A percentile compares a stretch with the other conserved stretches of the same genome.
These are phyloP conservation scores for Lanius collurio DNA, from an alignment of 2,113 vertebrate species.

Conservation along the genomic window DNA sequence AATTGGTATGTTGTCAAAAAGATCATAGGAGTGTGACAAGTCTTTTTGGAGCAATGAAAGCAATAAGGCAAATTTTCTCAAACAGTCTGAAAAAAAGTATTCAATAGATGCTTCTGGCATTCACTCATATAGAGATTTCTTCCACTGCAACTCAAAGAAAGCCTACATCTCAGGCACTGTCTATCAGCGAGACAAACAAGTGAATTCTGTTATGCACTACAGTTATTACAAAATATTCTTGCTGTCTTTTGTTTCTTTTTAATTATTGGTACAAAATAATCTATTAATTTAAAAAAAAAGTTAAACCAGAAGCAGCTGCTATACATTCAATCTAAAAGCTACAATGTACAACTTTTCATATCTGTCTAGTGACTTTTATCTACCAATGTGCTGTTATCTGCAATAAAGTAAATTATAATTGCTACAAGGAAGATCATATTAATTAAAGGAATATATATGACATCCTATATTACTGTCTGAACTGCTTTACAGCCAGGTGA, in stretches of 20 bases:
- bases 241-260: background rate
- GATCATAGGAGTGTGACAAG: background rate
- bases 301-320: background rate
- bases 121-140: background rate
- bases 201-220: background rate
- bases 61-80: background rate
- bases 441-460: constrained; percentile 70
- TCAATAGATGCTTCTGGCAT: background rate
- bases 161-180: background rate
- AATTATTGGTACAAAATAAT: background rate
- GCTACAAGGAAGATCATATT: constrained; percentile 61
- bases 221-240: constrained; percentile 19
- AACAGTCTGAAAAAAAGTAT: background rate
- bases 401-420: constrained; percentile 72
- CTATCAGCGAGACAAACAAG: background rate
- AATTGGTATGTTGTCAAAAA: background rate
- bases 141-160: background rate
- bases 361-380: constrained; percentile 59
- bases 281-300: constrained; percentile 1
- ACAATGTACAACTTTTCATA: background rate
- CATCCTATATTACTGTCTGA: constrained; percentile 50
- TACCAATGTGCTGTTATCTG: constrained; percentile 57
- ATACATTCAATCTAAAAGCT: background rate
- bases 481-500: constrained; percentile 59
- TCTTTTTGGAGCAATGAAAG: background rate